Conservation (phyloP, 2,797 vertebrate species). For the Centropyge bicolor region DNA sequence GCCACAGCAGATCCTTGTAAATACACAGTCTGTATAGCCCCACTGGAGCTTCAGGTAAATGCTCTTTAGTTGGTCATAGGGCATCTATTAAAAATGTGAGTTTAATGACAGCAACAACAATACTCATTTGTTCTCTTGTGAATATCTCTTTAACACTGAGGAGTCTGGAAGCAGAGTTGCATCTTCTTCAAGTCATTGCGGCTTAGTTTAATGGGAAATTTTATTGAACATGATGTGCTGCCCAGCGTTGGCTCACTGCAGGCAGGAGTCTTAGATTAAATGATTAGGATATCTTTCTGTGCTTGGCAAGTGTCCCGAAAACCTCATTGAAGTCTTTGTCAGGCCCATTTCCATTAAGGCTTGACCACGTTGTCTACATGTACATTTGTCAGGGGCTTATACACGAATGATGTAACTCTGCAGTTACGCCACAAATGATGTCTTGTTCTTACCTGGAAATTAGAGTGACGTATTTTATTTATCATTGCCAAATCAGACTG, state of each 20-base stretch:
- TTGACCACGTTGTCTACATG: slow-evolving; percentile 26
- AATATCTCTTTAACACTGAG: not conserved
- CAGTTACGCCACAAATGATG: slow-evolving; percentile 10
- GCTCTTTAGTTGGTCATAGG: not conserved
- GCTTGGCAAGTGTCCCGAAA: slow-evolving; percentile 55
- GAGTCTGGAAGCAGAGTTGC: not conserved
- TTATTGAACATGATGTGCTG: slow-evolving; percentile 65
- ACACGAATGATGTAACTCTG: slow-evolving; percentile 22
- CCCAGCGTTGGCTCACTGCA: slow-evolving; percentile 44
- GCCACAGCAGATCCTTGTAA: slow-evolving; percentile 66
- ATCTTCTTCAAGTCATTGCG: slow-evolving; percentile 30
- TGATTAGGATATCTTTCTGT: slow-evolving; percentile 45
- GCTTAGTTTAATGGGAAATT: slow-evolving; percentile 54
- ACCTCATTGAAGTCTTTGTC: slow-evolving; percentile 66
- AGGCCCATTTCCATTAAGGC: slow-evolving; percentile 28
- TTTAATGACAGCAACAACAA: not conserved
- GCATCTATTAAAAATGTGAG: not conserved
- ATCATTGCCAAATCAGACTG: not conserved
- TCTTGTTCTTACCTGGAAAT: slow-evolving; percentile 18
- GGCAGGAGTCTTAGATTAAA: slow-evolving; percentile 62
- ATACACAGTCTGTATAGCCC: slow-evolving; percentile 87
- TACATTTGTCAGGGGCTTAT: slow-evolving; percentile 1
- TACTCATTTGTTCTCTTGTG: not conserved
- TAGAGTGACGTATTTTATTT: not conserved
- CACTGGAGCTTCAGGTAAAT: slow-evolving; percentile 92